Percentiles rank a stretch among this genome's conserved stretches.
phyloP scores from a whole-genome alignment of 37 sponge, comb jelly and placozoan species.

The Spongilla lacustris region DNA sequence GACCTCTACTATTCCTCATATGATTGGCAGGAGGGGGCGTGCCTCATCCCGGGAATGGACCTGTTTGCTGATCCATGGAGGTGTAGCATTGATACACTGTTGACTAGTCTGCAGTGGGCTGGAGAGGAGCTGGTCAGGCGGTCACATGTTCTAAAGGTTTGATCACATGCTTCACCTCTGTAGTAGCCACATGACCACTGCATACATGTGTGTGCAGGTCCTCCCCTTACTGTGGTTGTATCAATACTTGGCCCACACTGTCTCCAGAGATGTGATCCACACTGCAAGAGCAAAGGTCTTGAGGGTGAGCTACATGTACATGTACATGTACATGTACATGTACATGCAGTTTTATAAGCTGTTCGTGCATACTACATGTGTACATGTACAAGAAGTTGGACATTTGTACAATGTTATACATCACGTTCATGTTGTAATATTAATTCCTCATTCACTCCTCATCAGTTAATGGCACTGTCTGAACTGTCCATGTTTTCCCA shows the following conservation, averaged over 20 bases:
- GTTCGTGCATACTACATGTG: too few species aligned
- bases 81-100: conserved; percentile 37
- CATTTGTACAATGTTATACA: too few species aligned
- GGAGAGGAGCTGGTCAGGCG: conserved; percentile 5
- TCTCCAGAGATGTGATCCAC: conserved; percentile 56
- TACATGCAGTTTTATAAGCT: background rate
- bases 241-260: conserved; percentile 47
- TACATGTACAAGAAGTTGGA: too few species aligned
- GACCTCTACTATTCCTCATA: conserved; percentile 62
- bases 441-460: too few species aligned
- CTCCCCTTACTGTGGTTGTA: conserved; percentile 84
- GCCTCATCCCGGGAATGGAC: conserved; percentile 63
- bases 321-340: background rate
- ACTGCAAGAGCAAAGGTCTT: conserved; percentile 49
- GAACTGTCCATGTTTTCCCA: conserved; percentile 60
- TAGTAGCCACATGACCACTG: background rate
- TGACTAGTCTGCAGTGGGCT: conserved; percentile 28
- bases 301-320: conserved; percentile 14
- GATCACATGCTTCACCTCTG: background rate
- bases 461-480: conserved; percentile 43
- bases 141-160: background rate
- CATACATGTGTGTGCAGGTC: conserved; percentile 15
- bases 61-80: conserved; percentile 62
- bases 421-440: too few species aligned
- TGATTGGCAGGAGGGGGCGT: conserved; percentile 5